These are phyloP conservation scores for Bujurquina vittata DNA, from an alignment of 2,113 vertebrate genomes.

Conservation along the genomic window DNA sequence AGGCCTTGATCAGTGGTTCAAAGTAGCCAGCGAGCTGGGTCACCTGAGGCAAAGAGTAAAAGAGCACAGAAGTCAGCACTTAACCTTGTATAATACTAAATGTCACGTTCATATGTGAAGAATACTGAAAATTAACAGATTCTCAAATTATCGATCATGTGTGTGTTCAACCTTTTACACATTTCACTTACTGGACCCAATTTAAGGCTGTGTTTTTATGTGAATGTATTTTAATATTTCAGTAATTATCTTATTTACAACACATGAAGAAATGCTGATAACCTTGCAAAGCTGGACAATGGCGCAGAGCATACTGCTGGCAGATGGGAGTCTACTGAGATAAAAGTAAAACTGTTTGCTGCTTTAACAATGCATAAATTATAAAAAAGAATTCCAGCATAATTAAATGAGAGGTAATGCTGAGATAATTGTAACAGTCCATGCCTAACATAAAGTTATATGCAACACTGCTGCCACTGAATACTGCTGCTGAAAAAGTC, in stretches of 20 bases:
- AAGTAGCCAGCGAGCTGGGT: constrained; percentile 95
- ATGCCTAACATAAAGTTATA: neutral
- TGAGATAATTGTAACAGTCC: neutral
- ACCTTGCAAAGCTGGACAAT: neutral
- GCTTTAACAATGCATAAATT: neutral
- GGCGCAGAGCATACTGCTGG: neutral
- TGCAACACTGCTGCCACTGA: neutral
- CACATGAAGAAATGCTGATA: neutral
- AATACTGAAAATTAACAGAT: neutral
- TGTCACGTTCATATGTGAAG: neutral
- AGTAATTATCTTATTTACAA: neutral
- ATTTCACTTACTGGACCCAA: neutral
- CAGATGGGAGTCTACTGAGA: neutral
- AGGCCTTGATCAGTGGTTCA: constrained; percentile 90
- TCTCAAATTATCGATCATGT: neutral
- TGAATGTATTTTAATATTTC: neutral
- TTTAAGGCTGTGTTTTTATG: neutral
- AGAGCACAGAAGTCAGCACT: neutral
- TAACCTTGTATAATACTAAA: neutral
- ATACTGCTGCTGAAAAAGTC: neutral
- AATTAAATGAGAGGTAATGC: neutral
- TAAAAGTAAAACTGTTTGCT: neutral
- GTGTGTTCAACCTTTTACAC: neutral
- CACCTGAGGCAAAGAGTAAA: constrained; percentile 80
- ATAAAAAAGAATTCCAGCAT: neutral